Conservation (phyloP, 2,888 invertebrate genomes). For the Acrobasis repandana region DNA sequence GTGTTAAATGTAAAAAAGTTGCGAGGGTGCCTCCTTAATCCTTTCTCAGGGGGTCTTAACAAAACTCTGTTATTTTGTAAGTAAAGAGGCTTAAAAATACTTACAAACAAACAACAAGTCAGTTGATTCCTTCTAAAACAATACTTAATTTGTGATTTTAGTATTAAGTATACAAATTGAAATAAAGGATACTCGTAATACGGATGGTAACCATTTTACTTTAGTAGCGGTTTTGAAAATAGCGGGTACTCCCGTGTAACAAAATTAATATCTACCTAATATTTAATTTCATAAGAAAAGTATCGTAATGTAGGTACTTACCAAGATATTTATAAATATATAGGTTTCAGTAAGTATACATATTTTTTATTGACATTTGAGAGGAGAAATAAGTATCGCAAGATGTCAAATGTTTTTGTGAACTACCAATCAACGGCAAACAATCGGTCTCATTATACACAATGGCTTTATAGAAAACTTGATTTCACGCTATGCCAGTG, state of each 20-base stretch:
- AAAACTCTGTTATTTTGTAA: conserved; percentile 36
- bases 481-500: conserved; percentile 9
- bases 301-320: too few species aligned
- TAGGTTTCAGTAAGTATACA: too few species aligned
- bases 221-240: too few species aligned
- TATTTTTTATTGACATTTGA: too few species aligned
- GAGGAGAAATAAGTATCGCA: too few species aligned
- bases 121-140: conserved; percentile 8
- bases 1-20: conserved; percentile 63
- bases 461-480: conserved; percentile 7
- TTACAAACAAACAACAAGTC: conserved; percentile 18
- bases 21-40: conserved; percentile 48
- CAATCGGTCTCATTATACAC: conserved; percentile 6
- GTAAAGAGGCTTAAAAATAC: conserved; percentile 31
- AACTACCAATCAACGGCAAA: conserved; percentile 1
- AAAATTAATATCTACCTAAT: too few species aligned
- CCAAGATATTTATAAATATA: too few species aligned
- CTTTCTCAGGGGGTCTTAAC: conserved; percentile 45
- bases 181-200: too few species aligned
- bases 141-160: not conserved
- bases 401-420: not conserved
- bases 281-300: too few species aligned
- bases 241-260: too few species aligned
- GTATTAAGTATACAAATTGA: too few species aligned
- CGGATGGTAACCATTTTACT: too few species aligned